Conservation (phyloP, 1,140 invertebrate species). For the Campodea augens region DNA sequence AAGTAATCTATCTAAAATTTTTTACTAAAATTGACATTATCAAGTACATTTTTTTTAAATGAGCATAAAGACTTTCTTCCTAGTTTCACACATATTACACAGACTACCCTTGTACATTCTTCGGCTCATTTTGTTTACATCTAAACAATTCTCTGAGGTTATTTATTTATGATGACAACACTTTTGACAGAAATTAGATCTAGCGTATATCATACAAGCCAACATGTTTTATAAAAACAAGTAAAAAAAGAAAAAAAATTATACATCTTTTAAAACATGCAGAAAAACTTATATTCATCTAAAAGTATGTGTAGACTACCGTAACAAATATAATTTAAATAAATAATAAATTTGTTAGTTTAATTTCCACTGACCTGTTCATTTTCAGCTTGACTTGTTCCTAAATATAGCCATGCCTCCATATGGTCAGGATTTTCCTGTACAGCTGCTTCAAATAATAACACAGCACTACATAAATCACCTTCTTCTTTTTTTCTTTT, state of each 20-base stretch:
- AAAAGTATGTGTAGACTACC: too few species aligned
- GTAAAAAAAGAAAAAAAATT: too few species aligned
- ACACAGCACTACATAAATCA: constrained; percentile 83
- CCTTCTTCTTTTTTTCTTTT: constrained; percentile 59
- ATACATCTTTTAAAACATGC: not conserved
- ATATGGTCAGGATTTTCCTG: constrained; percentile 60
- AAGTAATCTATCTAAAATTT: constrained; percentile 7
- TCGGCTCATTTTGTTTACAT: too few species aligned
- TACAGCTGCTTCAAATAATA: constrained; percentile 90
- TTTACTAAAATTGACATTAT: constrained; percentile 5
- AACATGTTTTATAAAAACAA: too few species aligned
- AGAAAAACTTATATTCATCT: not conserved
- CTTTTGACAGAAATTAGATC: too few species aligned
- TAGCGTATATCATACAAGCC: too few species aligned
- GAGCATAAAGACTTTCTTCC: too few species aligned
- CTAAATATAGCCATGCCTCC: constrained; percentile 63
- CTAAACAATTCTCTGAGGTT: too few species aligned
- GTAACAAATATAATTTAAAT: constrained; percentile 9
- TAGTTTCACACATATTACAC: too few species aligned
- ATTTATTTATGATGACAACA: too few species aligned
- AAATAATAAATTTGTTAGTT: not conserved
- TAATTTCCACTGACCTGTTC: constrained; percentile 34
- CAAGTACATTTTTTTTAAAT: too few species aligned
- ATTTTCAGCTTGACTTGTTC: constrained; percentile 83
- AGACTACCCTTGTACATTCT: too few species aligned